Evolutionary conservation across 2,797 vertebrate genomes (phyloP).

Genomic region (Argya squamiceps): DNA sequence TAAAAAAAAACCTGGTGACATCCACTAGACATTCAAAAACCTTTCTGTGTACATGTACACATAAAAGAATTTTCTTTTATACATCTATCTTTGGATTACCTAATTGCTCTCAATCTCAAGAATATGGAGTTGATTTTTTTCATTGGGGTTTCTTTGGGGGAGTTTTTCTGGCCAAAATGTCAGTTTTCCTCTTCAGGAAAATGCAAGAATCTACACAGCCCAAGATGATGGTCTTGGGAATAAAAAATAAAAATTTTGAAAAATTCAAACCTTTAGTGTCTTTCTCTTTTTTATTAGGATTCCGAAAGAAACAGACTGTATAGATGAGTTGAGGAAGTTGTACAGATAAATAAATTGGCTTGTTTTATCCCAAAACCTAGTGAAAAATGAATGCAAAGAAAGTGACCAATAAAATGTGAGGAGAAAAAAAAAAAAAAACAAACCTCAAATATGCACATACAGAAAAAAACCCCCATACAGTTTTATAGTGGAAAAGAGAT

Average conservation of each 20-base stretch:
- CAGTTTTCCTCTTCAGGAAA: neutral
- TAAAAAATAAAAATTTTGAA: neutral
- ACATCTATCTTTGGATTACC: neutral
- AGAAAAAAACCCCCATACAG: accelerated
- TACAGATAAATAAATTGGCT: neutral
- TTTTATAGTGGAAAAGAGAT: neutral
- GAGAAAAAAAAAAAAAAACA: neutral
- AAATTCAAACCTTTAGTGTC: neutral
- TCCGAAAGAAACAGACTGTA: neutral
- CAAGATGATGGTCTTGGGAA: neutral
- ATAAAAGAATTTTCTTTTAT: neutral
- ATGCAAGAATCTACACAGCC: neutral
- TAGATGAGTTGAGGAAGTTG: neutral
- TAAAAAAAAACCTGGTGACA: neutral
- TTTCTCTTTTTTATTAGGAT: neutral
- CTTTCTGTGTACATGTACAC: neutral
- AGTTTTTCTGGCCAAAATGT: neutral
- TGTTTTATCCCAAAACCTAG: neutral
- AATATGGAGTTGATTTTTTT: neutral
- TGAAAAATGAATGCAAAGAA: neutral
- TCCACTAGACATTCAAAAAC: neutral
- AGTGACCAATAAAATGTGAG: neutral
- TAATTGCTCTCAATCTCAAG: neutral
- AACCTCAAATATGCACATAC: neutral
- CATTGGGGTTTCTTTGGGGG: accelerated